Evolutionary conservation across 1,140 invertebrate genomes (phyloP).

Genomic region (Bombus superbus): DNA sequence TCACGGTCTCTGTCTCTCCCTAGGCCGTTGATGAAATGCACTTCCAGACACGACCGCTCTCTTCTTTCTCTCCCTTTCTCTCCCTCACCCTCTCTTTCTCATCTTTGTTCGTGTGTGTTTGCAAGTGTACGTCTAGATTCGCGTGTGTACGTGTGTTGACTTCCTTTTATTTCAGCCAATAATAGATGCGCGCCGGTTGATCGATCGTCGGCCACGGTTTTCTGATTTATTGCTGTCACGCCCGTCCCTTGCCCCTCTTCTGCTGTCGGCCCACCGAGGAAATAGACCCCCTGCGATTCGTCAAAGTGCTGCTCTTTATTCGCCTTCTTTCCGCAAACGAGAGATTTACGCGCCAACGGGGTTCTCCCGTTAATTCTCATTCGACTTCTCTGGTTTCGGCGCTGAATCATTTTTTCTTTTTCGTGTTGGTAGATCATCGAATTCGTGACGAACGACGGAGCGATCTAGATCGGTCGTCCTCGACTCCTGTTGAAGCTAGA

Average conservation of each 20-base stretch:
- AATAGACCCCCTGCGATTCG: constrained; percentile 30
- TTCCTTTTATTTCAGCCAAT: constrained; percentile 74
- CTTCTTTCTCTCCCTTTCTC: constrained; percentile 41
- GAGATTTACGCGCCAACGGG: constrained; percentile 1
- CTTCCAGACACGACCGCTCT: constrained; percentile 64
- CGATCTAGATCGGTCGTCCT: no score
- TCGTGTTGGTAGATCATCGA: background rate
- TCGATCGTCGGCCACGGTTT: constrained; percentile 71
- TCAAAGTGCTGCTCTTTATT: background rate
- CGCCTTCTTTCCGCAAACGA: background rate
- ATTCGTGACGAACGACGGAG: background rate
- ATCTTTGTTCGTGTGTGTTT: constrained; percentile 41
- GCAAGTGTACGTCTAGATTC: background rate
- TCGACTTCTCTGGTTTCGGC: background rate
- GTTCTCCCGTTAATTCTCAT: background rate
- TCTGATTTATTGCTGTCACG: constrained; percentile 68
- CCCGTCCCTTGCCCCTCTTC: background rate
- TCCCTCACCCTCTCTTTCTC: background rate
- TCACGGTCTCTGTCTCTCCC: constrained; percentile 49
- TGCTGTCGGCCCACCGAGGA: background rate
- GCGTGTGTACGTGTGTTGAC: constrained; percentile 54
- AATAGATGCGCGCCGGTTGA: constrained; percentile 69
- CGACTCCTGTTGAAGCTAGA: no score
- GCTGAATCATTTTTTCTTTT: background rate
- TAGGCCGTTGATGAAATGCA: constrained; percentile 76